Conservation (phyloP, 2,888 invertebrate species). For the Drosophila mayaguana region DNA sequence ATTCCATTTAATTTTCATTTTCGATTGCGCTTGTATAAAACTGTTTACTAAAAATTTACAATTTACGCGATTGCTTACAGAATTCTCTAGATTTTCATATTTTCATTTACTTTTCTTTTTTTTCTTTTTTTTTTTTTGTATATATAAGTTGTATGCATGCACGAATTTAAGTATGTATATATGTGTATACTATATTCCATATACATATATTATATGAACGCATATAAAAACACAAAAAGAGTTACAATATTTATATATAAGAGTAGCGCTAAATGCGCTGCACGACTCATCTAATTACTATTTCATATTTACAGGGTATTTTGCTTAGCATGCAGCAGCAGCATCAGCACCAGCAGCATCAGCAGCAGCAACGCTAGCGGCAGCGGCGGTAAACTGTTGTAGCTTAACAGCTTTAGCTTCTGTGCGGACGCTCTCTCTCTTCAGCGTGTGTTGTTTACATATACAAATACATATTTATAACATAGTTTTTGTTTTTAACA, state of each 20-base stretch:
- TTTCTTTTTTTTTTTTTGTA: neutral
- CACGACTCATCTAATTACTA: constrained; percentile 3
- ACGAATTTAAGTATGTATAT: constrained; percentile 12
- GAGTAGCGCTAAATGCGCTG: constrained; percentile 32
- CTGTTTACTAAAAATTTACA: constrained; percentile 69
- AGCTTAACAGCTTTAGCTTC: constrained; percentile 4
- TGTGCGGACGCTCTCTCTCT: neutral
- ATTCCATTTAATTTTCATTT: constrained; percentile 1
- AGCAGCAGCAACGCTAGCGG: neutral
- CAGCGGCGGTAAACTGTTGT: neutral
- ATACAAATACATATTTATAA: constrained; percentile 18
- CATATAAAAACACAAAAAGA: constrained; percentile 52
- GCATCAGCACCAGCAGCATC: too few relatives aligned
- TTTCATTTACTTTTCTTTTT: constrained; percentile 4
- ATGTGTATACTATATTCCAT: constrained; percentile 1
- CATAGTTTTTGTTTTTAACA: constrained; percentile 8
- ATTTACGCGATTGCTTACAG: constrained; percentile 69
- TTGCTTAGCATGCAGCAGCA: constrained; percentile 6
- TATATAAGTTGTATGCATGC: constrained; percentile 23
- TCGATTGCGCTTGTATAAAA: constrained; percentile 57
- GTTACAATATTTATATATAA: constrained; percentile 78
- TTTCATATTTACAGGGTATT: constrained; percentile 51
- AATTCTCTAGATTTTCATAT: constrained; percentile 50
- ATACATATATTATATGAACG: constrained; percentile 13
- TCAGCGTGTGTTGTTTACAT: constrained; percentile 14